These are phyloP conservation scores for Rhagoletis zephyria DNA, from an alignment of 1,140 invertebrate species.

Conservation along the genomic window DNA sequence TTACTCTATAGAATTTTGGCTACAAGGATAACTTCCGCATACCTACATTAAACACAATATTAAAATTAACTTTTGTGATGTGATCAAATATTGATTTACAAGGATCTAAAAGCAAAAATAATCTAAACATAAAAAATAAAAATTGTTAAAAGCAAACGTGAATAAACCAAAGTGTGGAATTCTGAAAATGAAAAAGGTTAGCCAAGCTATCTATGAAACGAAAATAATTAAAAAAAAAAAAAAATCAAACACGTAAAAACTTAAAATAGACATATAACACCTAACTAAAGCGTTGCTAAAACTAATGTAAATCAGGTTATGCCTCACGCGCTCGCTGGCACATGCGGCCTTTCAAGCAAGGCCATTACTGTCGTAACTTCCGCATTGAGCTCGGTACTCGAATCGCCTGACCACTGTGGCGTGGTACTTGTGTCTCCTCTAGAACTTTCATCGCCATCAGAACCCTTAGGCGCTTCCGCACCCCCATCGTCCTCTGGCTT, in stretches of 20 bases:
- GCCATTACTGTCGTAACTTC: neutral
- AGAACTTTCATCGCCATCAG: neutral
- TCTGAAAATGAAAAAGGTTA: too few species aligned
- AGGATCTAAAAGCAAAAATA: too few species aligned
- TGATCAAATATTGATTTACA: too few species aligned
- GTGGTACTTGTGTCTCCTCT: too few species aligned
- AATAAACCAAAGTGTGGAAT: too few species aligned
- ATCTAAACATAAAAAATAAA: neutral
- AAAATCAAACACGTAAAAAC: neutral
- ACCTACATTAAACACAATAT: too few species aligned
- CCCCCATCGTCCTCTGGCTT: neutral
- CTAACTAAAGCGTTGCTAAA: neutral
- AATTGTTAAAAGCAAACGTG: neutral
- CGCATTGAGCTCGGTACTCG: neutral
- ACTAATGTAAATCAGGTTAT: slow-evolving; percentile 8
- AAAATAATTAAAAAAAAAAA: neutral
- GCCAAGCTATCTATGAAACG: neutral
- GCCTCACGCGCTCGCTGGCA: neutral
- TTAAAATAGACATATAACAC: neutral
- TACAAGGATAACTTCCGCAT: too few species aligned
- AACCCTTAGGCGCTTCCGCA: neutral
- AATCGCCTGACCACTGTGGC: neutral
- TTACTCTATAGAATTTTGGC: too few species aligned
- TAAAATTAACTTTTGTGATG: too few species aligned
- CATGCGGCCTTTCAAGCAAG: neutral